Evolutionary conservation across 2,113 vertebrate species (phyloP).

Genomic region (Urocitellus parryii): DNA sequence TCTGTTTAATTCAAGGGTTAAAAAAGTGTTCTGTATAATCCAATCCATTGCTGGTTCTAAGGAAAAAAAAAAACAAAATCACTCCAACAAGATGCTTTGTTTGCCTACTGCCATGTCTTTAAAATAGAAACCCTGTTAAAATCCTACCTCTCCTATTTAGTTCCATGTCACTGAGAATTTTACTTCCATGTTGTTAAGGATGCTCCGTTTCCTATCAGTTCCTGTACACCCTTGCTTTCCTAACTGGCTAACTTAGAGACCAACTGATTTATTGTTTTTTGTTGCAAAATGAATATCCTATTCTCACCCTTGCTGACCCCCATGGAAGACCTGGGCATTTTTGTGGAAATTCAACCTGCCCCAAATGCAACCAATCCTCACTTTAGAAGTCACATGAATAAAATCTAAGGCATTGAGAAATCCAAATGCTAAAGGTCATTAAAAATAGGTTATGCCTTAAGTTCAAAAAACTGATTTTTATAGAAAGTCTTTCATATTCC

Average conservation of each 20-base stretch:
- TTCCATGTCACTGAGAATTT: neutral
- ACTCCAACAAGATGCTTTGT: neutral
- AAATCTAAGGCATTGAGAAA: slow-evolving; percentile 17
- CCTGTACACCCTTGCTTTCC: neutral
- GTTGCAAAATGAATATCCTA: neutral
- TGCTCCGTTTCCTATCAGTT: neutral
- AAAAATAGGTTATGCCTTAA: neutral
- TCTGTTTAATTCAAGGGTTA: neutral
- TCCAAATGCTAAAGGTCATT: neutral
- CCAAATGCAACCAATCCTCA: neutral
- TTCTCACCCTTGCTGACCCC: neutral
- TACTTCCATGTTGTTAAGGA: neutral
- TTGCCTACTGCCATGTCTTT: neutral
- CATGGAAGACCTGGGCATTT: neutral
- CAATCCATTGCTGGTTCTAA: neutral
- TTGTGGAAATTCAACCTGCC: neutral
- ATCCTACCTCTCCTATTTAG: neutral
- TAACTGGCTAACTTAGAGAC: neutral
- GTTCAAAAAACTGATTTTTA: neutral
- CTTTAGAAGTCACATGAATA: neutral
- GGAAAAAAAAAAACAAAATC: neutral
- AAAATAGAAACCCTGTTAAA: neutral
- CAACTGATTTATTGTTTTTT: neutral
- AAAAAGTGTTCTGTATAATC: neutral
- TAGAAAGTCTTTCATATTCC: neutral